Conservation (phyloP, 2,113 vertebrate species). For the Nibea albiflora region DNA sequence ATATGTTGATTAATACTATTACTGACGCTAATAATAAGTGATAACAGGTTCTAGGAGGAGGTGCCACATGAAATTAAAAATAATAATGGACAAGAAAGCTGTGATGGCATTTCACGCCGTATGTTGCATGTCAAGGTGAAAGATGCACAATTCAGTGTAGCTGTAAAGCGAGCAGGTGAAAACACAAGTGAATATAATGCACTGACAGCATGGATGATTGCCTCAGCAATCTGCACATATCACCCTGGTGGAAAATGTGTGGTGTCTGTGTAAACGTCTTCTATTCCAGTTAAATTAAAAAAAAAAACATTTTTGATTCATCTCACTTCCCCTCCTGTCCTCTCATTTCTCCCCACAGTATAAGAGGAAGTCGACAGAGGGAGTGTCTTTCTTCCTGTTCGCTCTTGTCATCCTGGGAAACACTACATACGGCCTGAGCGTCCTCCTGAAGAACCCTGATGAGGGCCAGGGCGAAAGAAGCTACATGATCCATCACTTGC, state of each 20-base stretch:
- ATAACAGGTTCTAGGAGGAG: background rate
- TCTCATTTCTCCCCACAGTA: slow-evolving; percentile 68
- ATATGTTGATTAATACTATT: background rate
- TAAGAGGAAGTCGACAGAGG: slow-evolving; percentile 90
- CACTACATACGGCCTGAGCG: slow-evolving; percentile 88
- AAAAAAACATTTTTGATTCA: background rate
- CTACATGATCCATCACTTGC: slow-evolving; percentile 93
- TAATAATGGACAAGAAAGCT: background rate
- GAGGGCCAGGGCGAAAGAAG: slow-evolving; percentile 80
- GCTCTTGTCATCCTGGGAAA: slow-evolving; percentile 95
- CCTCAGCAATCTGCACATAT: background rate
- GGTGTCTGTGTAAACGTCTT: background rate
- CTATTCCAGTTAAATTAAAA: background rate
- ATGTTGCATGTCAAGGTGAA: background rate
- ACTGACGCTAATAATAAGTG: background rate
- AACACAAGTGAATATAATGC: background rate
- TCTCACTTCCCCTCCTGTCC: background rate
- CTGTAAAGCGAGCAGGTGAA: background rate
- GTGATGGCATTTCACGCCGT: background rate
- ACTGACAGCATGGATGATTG: background rate
- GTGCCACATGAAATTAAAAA: background rate
- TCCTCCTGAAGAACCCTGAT: slow-evolving; percentile 94
- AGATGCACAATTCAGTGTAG: background rate
- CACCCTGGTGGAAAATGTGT: background rate
- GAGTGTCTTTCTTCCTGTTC: slow-evolving; percentile 92